These are phyloP conservation scores for Argentina silus DNA, from an alignment of 2,797 vertebrate species.

Conservation along the genomic window DNA sequence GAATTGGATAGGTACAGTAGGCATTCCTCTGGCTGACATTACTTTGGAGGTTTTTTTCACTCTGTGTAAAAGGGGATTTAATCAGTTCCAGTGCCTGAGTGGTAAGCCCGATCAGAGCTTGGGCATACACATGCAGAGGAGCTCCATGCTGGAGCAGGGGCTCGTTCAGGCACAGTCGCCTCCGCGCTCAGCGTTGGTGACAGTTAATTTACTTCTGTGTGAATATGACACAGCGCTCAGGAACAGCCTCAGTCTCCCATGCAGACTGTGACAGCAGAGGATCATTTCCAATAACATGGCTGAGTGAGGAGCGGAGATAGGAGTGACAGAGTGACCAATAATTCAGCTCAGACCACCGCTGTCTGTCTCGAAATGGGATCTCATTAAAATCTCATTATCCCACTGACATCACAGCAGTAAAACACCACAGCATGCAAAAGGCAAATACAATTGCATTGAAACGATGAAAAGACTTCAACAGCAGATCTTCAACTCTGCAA, in stretches of 20 bases:
- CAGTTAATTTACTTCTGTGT: conserved; percentile 74
- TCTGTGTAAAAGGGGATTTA: not conserved
- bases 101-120: not conserved
- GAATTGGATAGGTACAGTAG: too few relatives aligned
- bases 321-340: conserved; percentile 41
- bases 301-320: conserved; percentile 34
- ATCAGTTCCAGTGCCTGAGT: not conserved
- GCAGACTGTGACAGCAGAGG: conserved; percentile 36
- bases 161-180: conserved; percentile 54
- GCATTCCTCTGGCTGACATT: too few relatives aligned
- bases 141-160: conserved; percentile 7
- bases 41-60: too few relatives aligned
- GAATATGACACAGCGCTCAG: conserved; percentile 59
- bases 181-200: conserved; percentile 53
- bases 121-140: not conserved
- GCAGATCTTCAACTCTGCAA: not conserved
- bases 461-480: conserved; percentile 21
- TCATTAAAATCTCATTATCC: conserved; percentile 6
- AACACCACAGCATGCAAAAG: conserved; percentile 18
- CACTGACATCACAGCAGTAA: conserved; percentile 1
- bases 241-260: conserved; percentile 41
- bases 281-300: conserved; percentile 63
- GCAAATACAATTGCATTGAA: conserved; percentile 23
- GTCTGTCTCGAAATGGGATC: conserved; percentile 2
- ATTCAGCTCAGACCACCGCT: conserved; percentile 36